Conservation (phyloP, 2,113 vertebrate species). For the Ifrita kowaldi region DNA sequence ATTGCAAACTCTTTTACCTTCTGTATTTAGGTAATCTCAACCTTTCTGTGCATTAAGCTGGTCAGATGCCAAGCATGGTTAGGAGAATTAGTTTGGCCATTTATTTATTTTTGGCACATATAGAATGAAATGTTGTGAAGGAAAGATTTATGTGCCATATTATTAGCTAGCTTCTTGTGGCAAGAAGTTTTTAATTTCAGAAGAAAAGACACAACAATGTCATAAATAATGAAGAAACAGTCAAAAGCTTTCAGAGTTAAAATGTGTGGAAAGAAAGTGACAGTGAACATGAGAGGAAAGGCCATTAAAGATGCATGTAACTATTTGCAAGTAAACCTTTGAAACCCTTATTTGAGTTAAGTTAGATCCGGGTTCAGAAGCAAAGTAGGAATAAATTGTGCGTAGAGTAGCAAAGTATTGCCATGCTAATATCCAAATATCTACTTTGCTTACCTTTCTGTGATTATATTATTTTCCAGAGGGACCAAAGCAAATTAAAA, state of each 20-base stretch:
- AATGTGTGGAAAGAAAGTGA: conserved; percentile 57
- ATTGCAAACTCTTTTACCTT: conserved; percentile 30
- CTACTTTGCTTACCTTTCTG: not conserved
- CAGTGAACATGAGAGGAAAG: conserved; percentile 48
- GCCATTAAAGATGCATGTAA: conserved; percentile 55
- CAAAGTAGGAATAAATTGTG: not conserved
- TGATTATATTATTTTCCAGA: not conserved
- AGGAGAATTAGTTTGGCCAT: conserved; percentile 21
- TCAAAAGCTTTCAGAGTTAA: conserved; percentile 67
- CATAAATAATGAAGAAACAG: conserved; percentile 67
- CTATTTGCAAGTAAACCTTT: conserved; percentile 58
- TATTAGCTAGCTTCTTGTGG: conserved; percentile 54
- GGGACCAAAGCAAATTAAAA: not conserved
- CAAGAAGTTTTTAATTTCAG: conserved; percentile 65
- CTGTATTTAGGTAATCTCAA: conserved; percentile 15
- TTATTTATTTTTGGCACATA: conserved; percentile 44
- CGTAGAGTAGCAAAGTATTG: not conserved
- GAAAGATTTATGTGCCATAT: conserved; percentile 47
- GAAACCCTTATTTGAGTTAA: conserved; percentile 30
- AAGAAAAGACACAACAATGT: conserved; percentile 65
- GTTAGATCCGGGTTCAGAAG: not conserved
- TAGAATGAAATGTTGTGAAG: conserved; percentile 15
- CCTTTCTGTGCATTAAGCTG: conserved; percentile 54
- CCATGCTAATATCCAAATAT: not conserved
- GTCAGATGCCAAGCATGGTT: conserved; percentile 29